Evolutionary conservation across 2,888 invertebrate genomes (phyloP).

Genomic region (Dynastes hyllus): DNA sequence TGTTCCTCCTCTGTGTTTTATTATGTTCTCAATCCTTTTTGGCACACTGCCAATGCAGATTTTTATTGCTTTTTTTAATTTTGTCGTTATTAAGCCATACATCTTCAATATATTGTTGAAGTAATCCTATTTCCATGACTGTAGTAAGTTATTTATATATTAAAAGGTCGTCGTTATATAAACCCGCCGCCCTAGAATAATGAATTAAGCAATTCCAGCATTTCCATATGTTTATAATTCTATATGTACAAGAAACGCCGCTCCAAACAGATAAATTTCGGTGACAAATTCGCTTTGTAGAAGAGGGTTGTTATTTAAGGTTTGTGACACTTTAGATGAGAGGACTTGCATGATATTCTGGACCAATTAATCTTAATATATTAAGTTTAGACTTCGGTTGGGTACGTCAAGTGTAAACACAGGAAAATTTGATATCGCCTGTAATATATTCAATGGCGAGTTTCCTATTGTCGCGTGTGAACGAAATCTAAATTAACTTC

Average conservation of each 20-base stretch:
- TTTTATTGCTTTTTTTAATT: no score
- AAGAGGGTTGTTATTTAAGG: background rate
- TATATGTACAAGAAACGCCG: background rate
- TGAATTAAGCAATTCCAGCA: no score
- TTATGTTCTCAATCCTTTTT: no score
- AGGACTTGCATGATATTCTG: background rate
- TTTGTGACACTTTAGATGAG: conserved; percentile 10
- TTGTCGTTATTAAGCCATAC: no score
- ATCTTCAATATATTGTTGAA: no score
- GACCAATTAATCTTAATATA: conserved; percentile 24
- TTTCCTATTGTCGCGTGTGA: background rate
- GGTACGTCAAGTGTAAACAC: background rate
- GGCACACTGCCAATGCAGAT: no score
- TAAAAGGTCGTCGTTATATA: no score
- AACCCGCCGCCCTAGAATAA: no score
- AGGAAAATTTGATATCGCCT: background rate
- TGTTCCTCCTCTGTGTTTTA: no score
- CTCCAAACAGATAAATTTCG: conserved; percentile 11
- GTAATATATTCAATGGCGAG: background rate
- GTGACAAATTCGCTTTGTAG: conserved; percentile 22
- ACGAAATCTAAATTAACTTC: conserved; percentile 8
- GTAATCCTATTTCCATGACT: no score
- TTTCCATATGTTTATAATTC: no score
- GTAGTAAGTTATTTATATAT: no score
- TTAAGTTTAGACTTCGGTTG: conserved; percentile 13